These are phyloP conservation scores for Aphelenchoides besseyi DNA, from an alignment of 1,140 invertebrate genomes.

Conservation along the genomic window DNA sequence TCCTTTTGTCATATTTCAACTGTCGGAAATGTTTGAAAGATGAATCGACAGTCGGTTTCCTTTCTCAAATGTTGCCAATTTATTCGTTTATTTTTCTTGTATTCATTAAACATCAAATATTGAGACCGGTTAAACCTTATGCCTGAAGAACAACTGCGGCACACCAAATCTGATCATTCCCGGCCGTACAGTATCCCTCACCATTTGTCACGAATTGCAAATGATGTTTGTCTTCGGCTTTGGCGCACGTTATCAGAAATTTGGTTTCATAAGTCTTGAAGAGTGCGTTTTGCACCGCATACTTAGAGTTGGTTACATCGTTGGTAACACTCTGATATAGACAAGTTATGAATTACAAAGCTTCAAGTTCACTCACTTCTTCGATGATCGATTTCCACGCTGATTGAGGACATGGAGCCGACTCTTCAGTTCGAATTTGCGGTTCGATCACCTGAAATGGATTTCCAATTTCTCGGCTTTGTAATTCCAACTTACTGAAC, in stretches of 20 bases:
- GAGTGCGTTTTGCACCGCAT: constrained; percentile 24
- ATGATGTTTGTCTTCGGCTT: constrained; percentile 2
- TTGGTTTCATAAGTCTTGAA: constrained; percentile 26
- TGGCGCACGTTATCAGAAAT: constrained; percentile 27
- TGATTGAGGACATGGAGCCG: constrained; percentile 15
- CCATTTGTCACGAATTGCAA: constrained; percentile 31
- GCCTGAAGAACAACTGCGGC: constrained; percentile 16
- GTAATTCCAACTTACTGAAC: too few relatives aligned
- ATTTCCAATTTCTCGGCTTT: too few relatives aligned
- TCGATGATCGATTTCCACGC: constrained; percentile 29
- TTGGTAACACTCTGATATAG: constrained; percentile 20
- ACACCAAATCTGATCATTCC: constrained; percentile 31
- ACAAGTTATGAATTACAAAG: neutral
- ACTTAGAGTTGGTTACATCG: constrained; percentile 21
- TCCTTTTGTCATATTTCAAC: neutral
- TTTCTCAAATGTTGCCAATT: neutral
- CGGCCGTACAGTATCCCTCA: constrained; percentile 28
- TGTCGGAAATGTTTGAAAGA: neutral
- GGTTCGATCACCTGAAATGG: constrained; percentile 25
- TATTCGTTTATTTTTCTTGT: neutral
- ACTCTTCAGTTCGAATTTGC: constrained; percentile 25
- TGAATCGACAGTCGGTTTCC: neutral
- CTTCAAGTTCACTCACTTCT: neutral
- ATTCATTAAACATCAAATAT: neutral
- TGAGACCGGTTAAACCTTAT: neutral